phyloP scores from a whole-genome alignment of 30 jellyfish, hydroid and myxozoan genomes.

The Chrysaora quinquecirrha region DNA sequence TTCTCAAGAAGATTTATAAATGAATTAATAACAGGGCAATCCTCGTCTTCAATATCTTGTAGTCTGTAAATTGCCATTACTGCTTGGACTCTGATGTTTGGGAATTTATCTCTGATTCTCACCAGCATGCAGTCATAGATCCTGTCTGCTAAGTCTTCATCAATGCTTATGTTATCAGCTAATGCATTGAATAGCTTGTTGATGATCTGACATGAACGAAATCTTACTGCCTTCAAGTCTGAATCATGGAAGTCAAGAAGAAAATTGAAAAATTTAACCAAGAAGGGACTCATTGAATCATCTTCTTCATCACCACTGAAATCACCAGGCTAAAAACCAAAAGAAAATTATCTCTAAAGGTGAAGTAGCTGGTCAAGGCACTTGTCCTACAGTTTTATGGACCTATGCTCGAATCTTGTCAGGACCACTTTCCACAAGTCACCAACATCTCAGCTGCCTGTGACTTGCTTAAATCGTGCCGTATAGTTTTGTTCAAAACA shows the following conservation, averaged over 20 bases:
- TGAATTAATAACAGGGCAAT: slow-evolving; percentile 91
- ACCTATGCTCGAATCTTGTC: too few relatives aligned
- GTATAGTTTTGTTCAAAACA: too few relatives aligned
- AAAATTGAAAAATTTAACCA: slow-evolving; percentile 65
- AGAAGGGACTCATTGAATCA: slow-evolving; percentile 78
- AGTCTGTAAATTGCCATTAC: slow-evolving; percentile 84
- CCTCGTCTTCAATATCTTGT: slow-evolving; percentile 88
- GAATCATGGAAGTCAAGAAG: slow-evolving; percentile 82
- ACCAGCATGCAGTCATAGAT: slow-evolving; percentile 92
- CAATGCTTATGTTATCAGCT: slow-evolving; percentile 85
- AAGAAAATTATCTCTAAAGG: too few relatives aligned
- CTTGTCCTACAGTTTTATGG: too few relatives aligned
- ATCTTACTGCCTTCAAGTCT: slow-evolving; percentile 84
- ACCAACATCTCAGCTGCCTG: too few relatives aligned
- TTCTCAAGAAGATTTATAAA: slow-evolving; percentile 78
- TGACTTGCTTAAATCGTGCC: too few relatives aligned
- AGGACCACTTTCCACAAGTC: too few relatives aligned
- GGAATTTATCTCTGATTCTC: slow-evolving; percentile 86
- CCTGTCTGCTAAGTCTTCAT: slow-evolving; percentile 84
- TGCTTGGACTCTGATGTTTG: slow-evolving; percentile 89
- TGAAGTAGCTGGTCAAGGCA: too few relatives aligned
- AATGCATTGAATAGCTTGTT: slow-evolving; percentile 72
- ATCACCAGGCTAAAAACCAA: slow-evolving; percentile 17
- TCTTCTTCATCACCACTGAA: slow-evolving; percentile 67
- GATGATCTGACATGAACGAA: slow-evolving; percentile 87